phyloP scores from a whole-genome alignment of 2,797 vertebrate genomes.

The Tachyglossus aculeatus region DNA sequence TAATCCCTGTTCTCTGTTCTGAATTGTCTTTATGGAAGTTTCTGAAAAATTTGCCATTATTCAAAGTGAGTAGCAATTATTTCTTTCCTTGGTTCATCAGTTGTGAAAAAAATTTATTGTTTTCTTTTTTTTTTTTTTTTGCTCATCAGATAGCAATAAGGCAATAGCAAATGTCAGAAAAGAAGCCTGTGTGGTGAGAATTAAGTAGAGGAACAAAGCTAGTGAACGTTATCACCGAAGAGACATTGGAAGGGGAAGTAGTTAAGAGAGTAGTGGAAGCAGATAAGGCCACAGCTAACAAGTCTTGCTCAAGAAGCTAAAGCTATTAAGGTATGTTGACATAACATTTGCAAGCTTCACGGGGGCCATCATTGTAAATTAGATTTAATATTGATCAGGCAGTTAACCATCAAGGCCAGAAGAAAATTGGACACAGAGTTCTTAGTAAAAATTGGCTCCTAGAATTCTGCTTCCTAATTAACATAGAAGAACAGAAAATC shows the following conservation, averaged over 20 bases:
- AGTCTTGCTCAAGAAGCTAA: conserved; percentile 64
- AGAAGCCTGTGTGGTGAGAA: conserved; percentile 28
- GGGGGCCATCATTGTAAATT: conserved; percentile 72
- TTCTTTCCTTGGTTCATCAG: conserved; percentile 77
- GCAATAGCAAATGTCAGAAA: conserved; percentile 28
- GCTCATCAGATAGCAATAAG: conserved; percentile 49
- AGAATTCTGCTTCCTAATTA: conserved; percentile 67
- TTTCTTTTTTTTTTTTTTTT: conserved; percentile 51
- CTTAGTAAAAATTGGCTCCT: conserved; percentile 65
- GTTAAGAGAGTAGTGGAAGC: conserved; percentile 59
- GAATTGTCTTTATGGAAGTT: conserved; percentile 79
- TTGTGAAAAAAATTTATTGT: conserved; percentile 68
- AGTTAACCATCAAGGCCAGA: conserved; percentile 57
- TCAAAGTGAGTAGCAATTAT: conserved; percentile 79
- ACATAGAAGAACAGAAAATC: conserved; percentile 61
- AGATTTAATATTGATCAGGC: conserved; percentile 79
- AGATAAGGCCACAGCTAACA: conserved; percentile 66
- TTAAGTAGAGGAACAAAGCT: conserved; percentile 39
- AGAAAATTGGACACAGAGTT: conserved; percentile 67
- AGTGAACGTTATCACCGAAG: conserved; percentile 52
- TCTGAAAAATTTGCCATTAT: conserved; percentile 75
- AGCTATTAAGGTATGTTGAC: conserved; percentile 77
- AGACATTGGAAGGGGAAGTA: conserved; percentile 47
- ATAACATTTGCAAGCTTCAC: conserved; percentile 77
- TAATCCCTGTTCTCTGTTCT: conserved; percentile 69